Percentiles rank a stretch among this genome's conserved stretches.
phyloP scores from a whole-genome alignment of 2,113 vertebrate species.

The Periophthalmodon schlosseri region DNA sequence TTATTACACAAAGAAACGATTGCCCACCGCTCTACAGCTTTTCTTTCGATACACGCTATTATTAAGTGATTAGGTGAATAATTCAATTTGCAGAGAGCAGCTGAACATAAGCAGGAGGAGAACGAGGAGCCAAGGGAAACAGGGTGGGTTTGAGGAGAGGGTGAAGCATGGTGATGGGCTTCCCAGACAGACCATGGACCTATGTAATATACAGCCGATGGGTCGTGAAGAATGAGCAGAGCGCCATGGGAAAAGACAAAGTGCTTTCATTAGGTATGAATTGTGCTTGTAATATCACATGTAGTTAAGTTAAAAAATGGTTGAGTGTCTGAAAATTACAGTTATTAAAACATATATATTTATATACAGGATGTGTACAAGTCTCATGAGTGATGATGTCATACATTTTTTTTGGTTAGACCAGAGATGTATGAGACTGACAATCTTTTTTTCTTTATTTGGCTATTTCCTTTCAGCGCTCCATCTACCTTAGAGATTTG shows the following conservation, averaged over 20 bases:
- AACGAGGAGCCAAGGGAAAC: conserved; percentile 40
- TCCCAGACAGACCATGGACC: conserved; percentile 5
- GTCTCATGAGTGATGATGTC: too few species aligned
- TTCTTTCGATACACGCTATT: conserved; percentile 48
- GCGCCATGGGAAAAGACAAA: not conserved
- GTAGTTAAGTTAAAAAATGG: not conserved
- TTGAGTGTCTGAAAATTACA: not conserved
- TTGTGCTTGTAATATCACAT: not conserved
- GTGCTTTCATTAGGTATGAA: not conserved
- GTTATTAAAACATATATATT: too few species aligned
- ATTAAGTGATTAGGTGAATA: conserved; percentile 51
- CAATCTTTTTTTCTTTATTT: too few species aligned
- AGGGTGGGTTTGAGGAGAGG: not conserved
- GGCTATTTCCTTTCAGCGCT: too few species aligned
- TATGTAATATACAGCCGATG: conserved; percentile 2
- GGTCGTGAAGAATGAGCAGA: not conserved
- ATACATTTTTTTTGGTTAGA: too few species aligned
- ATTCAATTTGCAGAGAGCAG: conserved; percentile 43
- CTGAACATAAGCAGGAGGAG: conserved; percentile 16
- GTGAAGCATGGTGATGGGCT: not conserved
- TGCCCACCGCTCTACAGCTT: conserved; percentile 57
- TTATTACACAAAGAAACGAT: conserved; percentile 56
- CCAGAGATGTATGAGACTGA: too few species aligned
- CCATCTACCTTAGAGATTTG: too few species aligned
- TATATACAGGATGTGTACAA: too few species aligned